phyloP scores from a whole-genome alignment of 1,140 invertebrate species.

The Drosophila pseudoobscura region DNA sequence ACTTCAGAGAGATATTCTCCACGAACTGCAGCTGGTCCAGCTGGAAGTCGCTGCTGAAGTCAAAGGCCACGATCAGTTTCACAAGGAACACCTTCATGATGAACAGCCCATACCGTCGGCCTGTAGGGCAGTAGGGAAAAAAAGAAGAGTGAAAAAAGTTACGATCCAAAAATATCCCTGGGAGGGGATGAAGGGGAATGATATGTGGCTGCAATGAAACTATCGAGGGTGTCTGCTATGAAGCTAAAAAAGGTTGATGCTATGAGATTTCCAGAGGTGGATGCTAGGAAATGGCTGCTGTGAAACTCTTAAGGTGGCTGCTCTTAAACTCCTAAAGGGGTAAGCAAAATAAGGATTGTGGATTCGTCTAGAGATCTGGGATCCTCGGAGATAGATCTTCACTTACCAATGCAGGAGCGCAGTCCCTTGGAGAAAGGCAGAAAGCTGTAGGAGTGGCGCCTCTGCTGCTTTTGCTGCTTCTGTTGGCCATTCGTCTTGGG shows the following conservation, averaged over 20 bases:
- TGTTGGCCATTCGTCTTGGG: background rate
- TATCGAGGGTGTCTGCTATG: no score
- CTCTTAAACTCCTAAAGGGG: no score
- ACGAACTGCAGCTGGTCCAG: constrained; percentile 66
- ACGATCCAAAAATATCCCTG: background rate
- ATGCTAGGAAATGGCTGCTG: no score
- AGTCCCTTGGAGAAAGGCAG: constrained; percentile 90
- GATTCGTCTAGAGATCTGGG: no score
- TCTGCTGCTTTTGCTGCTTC: constrained; percentile 46
- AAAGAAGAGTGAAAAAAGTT: background rate
- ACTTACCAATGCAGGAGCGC: constrained; percentile 86
- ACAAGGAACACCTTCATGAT: constrained; percentile 75
- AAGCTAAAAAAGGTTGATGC: no score
- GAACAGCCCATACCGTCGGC: constrained; percentile 71
- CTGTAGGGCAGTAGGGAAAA: constrained; percentile 19
- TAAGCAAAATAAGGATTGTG: no score
- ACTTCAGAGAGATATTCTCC: constrained; percentile 76
- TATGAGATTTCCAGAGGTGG: no score
- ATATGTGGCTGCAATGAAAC: no score
- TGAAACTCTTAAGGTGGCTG: no score
- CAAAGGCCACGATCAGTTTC: constrained; percentile 64
- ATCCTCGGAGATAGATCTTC: no score
- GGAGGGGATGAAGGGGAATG: no score
- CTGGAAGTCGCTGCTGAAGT: constrained; percentile 60
- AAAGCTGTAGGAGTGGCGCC: constrained; percentile 87